Base-by-base conservation (phyloP, 2,113 vertebrate species). In the Chunga burmeisteri region DNA sequence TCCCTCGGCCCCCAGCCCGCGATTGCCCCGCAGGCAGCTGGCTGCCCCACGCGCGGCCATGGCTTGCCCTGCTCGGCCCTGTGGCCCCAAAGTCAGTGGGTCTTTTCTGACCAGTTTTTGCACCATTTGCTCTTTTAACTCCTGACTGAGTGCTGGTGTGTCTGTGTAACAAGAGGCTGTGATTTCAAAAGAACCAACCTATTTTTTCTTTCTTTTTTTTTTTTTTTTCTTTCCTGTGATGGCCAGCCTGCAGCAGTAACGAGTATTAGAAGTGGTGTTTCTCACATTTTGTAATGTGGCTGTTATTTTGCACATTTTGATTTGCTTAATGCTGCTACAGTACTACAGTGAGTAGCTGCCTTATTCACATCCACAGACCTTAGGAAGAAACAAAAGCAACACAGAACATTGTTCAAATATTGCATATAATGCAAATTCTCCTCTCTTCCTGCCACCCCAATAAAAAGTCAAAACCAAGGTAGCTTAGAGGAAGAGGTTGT, bases 1-100 rank as follows among this genome's bases (percentile, higher is more conserved):
- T 0, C 32, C 50, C 50, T 19, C 4, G 3, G 38, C 1, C 17
- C 17, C 13, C 38, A 21, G 46, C n/a, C n/a, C 0, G 0, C 8
- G 16, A 29, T 29, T 58, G 27, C 70, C 44, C n/a, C n/a, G 1
- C 3, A 3, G 71, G 61, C 53, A 16, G 18, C 2, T 6, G 50
- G 34, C 67, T 61, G 83, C 38, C 40, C n/a, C 49, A 4, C 2
- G 6, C 2, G 0, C 36, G 42, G 44, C 22, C 49, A 4, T 49
- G 25, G 44, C 16, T 2, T 16, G 27, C 40, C 29, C 58, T 29
- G 5, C 32, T 9, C 11, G 4, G 25, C 67, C 44, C 34, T 23
- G 14, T 0, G 2, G 63, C 30, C 38, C 32, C 34, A 4, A 26
- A 23, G 32, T 16, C 46, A 17, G 67, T 1, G 14, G 7, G 2